A percentile compares a stretch with the other conserved stretches of the same genome.
Evolutionary conservation across 1,140 invertebrate genomes (phyloP).

Genomic region (Lethrus apterus): DNA sequence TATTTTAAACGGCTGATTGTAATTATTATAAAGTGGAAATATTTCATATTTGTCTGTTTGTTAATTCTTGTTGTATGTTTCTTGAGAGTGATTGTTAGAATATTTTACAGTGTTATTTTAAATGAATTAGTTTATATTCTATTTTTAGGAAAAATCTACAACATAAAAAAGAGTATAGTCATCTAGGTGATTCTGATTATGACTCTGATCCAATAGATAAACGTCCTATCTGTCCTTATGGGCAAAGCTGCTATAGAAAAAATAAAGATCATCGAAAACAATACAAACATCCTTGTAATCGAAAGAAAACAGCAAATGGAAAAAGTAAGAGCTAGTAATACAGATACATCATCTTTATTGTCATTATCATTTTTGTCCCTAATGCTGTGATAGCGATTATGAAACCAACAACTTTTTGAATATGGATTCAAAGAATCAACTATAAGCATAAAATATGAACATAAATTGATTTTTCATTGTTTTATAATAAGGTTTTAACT

Average conservation of each 20-base stretch:
- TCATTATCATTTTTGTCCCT: too few relatives aligned
- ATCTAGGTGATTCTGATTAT: constrained; percentile 49
- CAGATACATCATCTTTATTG: neutral
- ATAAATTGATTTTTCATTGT: too few relatives aligned
- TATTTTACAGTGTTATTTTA: neutral
- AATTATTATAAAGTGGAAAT: too few relatives aligned
- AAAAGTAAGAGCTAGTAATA: constrained; percentile 1
- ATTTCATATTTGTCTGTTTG: too few relatives aligned
- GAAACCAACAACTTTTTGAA: too few relatives aligned
- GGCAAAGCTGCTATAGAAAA: constrained; percentile 45
- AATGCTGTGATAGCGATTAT: too few relatives aligned
- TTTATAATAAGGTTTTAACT: too few relatives aligned
- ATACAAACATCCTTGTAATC: constrained; percentile 42
- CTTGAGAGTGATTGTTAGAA: too few relatives aligned
- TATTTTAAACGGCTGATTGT: too few relatives aligned
- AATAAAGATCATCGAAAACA: constrained; percentile 44
- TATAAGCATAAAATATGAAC: too few relatives aligned
- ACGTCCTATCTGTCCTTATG: constrained; percentile 47
- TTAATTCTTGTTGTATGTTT: too few relatives aligned
- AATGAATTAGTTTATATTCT: constrained; percentile 4
- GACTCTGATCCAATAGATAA: constrained; percentile 38
- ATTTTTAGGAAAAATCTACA: constrained; percentile 40
- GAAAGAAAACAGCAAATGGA: neutral
- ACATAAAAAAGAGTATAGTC: constrained; percentile 42
- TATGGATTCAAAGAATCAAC: too few relatives aligned